Conservation (phyloP, 2,888 invertebrate species). For the Lottia gigantea region DNA sequence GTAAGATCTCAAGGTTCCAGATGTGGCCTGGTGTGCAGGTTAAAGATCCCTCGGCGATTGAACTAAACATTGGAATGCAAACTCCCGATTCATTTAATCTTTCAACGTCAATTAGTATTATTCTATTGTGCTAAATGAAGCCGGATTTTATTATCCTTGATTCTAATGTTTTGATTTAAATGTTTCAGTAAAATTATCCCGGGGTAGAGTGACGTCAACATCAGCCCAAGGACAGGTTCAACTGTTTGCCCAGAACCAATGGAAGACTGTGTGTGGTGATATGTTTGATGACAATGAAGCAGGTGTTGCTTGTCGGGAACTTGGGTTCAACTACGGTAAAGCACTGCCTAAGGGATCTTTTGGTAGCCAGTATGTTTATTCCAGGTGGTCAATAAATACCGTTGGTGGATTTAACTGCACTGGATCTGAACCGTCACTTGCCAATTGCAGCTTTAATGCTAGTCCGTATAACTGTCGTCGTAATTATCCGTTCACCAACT, state of each 20-base stretch:
- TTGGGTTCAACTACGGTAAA: conserved; percentile 43
- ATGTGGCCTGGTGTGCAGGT: too few species aligned
- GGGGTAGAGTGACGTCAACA: conserved; percentile 42
- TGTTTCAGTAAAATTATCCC: conserved; percentile 42
- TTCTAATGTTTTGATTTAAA: background rate
- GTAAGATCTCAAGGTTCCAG: background rate
- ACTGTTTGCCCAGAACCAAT: conserved; percentile 40
- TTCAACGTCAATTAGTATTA: too few species aligned
- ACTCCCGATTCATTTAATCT: too few species aligned
- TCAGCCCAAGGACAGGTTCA: conserved; percentile 45
- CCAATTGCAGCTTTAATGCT: conserved; percentile 34
- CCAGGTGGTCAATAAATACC: conserved; percentile 23
- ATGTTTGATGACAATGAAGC: conserved; percentile 40
- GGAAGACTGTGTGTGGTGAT: conserved; percentile 46
- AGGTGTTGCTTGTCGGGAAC: conserved; percentile 40
- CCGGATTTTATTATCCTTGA: too few species aligned
- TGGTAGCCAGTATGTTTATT: conserved; percentile 35
- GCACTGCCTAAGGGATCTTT: conserved; percentile 43
- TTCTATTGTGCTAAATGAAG: too few species aligned
- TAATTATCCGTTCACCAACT: conserved; percentile 32
- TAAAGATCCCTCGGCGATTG: too few species aligned
- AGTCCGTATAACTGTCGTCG: conserved; percentile 33
- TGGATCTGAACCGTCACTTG: conserved; percentile 41
- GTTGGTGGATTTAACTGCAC: conserved; percentile 70
- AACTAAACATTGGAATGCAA: too few species aligned